Base-by-base conservation (phyloP, 2,888 invertebrate genomes). In the Chrysolina oricalcia region DNA sequence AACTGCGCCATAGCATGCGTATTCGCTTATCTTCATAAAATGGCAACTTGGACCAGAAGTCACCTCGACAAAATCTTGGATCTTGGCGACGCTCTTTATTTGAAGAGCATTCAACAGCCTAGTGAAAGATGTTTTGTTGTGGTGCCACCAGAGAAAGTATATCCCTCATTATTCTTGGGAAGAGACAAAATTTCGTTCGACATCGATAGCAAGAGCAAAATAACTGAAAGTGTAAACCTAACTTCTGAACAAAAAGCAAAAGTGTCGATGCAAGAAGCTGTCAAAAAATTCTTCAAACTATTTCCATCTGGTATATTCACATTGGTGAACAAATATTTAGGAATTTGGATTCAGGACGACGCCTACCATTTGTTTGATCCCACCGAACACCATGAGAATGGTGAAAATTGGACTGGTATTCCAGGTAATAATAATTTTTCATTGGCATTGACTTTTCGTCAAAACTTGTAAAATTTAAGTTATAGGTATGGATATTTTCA, bases 1-100 rank as follows among this genome's bases (percentile, higher is more conserved):
- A 91, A 91, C 88, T 91, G 91, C 74, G 90, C 91, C 1, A 90
- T 91, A 87, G 91, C 91, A 0, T 91, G 91, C 78, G 90, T 90
- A 46, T 88, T 91, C 78, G 90, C 91, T 0, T 90, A 90, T 81
- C 89, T 91, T 75, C 90, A 89, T 83, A 90, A 90, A 76, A 91
- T 91, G 65, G 89, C 90, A 70, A 89, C 89, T 69, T 93, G 93
- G 93, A 90, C 90, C 0, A 89, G 89, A 84, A 89, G 89, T 74
- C 89, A 91, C 3, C 81, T 93, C 1, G 92, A 93, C 81, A 89
- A 89, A 77, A 87, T 92, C 27, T 82, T 92, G 2, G 89, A 90
- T 11, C 87, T 90, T 65, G 92, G 92, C 0, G 90, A 91, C 80
- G 85, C 87, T 59, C 90, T 92, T 87, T 91, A 87, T 75, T n/a